Base-by-base conservation (phyloP, 2,888 invertebrate genomes). In the Netelia fuscicornis region DNA sequence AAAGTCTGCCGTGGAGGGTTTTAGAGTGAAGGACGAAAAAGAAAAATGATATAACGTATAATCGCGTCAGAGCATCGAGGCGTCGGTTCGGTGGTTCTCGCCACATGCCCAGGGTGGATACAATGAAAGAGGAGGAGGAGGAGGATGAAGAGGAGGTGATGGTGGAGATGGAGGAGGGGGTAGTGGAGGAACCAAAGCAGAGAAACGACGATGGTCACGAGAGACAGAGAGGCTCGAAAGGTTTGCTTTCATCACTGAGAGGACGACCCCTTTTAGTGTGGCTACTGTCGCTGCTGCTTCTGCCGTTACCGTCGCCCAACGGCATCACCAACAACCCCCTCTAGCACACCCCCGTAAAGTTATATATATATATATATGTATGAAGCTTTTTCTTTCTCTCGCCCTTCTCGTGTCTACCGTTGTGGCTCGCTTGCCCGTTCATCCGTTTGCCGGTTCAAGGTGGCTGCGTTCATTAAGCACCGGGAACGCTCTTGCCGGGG, bases 391-490 rank as follows among this genome's bases (percentile, higher is more conserved):
- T 48, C 60, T 72, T 11, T 76, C 58, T 67, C 23, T 71, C 70
- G 68, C 77, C 77, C 71, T 54, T 54, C 82, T 80, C 72, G 83
- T 71, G 54, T 80, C 65, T 72, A 71, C 78, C 70, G 70, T 83
- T 81, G 71, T 81, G 71, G 80, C 78, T 83, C 67, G 81, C 76
- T 81, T 83, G 84, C 70, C 80, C 75, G 92, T 90, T 91, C 92
- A 92, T 91, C 92, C 91, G 91, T 91, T 92, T 91, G 91, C 91
- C 92, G 91, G 91, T 93, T 93, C 92, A 93, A 93, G 93, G 93
- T 93, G 92, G 92, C 91, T 91, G 91, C 92, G 90, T 91, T 93
- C 92, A 92, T 92, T 92, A 92, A 37, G 89, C 90, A 89, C 54
- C 76, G 71, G 54, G 71, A 85, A 81, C 81, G 78, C 68, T 68